Evolutionary conservation across 1,140 invertebrate genomes (phyloP).

Genomic region (Zeugodacus cucurbitae): DNA sequence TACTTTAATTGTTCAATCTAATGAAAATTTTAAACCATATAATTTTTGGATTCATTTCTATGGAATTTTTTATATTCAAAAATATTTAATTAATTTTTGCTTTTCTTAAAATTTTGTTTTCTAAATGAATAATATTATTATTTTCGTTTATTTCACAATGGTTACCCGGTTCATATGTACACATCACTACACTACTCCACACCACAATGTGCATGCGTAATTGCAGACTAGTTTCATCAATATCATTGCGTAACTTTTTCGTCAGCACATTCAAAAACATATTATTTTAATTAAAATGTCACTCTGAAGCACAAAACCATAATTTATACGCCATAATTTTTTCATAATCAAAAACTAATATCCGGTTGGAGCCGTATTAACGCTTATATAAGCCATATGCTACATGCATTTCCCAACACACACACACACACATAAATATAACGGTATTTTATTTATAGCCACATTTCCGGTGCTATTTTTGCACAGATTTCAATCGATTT

Average conservation of each 20-base stretch:
- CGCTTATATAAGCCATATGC: neutral
- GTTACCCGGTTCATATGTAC: neutral
- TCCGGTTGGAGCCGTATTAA: neutral
- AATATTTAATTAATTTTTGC: too few relatives aligned
- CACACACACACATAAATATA: neutral
- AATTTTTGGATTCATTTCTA: too few relatives aligned
- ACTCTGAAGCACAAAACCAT: neutral
- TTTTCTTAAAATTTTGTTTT: too few relatives aligned
- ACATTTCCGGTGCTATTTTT: neutral
- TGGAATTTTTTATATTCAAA: too few relatives aligned
- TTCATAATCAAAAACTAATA: conserved; percentile 18
- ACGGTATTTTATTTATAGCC: neutral
- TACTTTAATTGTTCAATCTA: too few relatives aligned
- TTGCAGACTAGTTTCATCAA: neutral
- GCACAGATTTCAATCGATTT: neutral
- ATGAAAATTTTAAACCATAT: too few relatives aligned
- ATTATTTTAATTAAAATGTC: neutral
- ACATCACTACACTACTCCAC: neutral
- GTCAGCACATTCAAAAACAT: neutral
- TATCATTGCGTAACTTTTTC: neutral
- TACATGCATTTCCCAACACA: neutral
- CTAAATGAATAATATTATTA: too few relatives aligned
- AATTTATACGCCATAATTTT: neutral
- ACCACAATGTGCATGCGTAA: neutral
- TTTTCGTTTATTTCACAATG: neutral